Evolutionary conservation across 1,140 invertebrate genomes (phyloP), one percentile per base, ranked within the genome.

Genomic region (Papilio aristodemus): DNA sequence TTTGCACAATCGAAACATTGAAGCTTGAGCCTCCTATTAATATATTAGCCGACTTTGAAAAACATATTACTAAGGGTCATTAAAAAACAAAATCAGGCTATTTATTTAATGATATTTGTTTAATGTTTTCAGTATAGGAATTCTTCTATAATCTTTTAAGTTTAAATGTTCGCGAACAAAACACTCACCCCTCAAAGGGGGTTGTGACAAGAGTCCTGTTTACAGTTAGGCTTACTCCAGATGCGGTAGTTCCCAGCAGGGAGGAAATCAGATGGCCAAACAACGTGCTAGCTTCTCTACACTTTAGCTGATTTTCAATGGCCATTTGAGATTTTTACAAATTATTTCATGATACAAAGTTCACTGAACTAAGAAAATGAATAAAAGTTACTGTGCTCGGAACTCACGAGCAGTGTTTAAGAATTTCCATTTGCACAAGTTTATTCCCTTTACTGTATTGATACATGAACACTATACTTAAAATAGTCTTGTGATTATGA

Each of bases 131-230:
- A 66, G 43, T 66, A 32, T 27, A 46, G 63, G 39, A 50, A 66
- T 66, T 66, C 41, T n/a, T n/a, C 32, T 25, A 46, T 66, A 66
- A 66, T 66, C 63, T 66, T 66, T 66, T 66, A 66, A 66, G 41
- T 66, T 66, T 14, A 66, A 50, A 66, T 32, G 6, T 46, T 25
- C 63, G n/a, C 63, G 63, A 36, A 66, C 41, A 66, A 66, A 66
- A 66, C 63, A 66, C 27, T 66, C 63, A 66, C 63, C 63, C 63
- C 63, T 66, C 27, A 50, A 50, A 66, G 63, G 63, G 63, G 63
- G 63, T 66, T 66, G 63, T 66, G 39, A 66, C 63, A 66, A 66
- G 63, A 66, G 63, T 46, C 63, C 63, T 66, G 63, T 66, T 43
- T 66, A 46, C 63, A 27, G 39, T 66, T 66, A 41, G 63, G 63